Base-by-base conservation (phyloP, 2,888 invertebrate genomes). In the Cynaeus angustus region DNA sequence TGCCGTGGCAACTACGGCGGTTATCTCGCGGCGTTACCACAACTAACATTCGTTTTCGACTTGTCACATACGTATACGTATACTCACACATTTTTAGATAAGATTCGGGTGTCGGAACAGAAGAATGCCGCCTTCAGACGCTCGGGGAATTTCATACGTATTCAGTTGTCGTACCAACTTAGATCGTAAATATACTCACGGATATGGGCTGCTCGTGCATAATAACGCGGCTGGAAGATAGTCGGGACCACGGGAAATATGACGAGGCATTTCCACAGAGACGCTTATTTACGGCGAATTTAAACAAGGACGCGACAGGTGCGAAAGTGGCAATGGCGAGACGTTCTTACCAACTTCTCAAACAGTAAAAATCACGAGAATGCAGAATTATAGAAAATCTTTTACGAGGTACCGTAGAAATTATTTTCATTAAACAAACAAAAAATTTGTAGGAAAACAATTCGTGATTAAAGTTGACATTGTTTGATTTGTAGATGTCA, bases 11-110 rank as follows among this genome's bases (percentile, higher is more conserved):
- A 79, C 82, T 75, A 73, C 41, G 77, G 75, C 75, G 79, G 77
- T 82, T 82, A 81, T 80, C 81, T 81, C 77, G 79, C 82, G 80
- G 33, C 80, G 80, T 81, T 82, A 81, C 82, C 82, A 78, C 80
- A 81, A 81, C 81, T 81, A 80, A 80, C 81, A 81, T 83, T 82
- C 80, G 80, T 81, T 80, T 77, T 79, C 79, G 77, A 81, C 79
- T 80, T 81, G 82, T 82, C 82, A 82, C 82, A 81, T 80, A 76
- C 55, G 77, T 80, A 81, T 78, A 79, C 72, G 75, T 78, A 78
- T 75, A 74, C 71, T 71, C 72, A 71, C 67, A 74, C 76, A 73
- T 79, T 82, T 80, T 74, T 77, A 82, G 81, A 83, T 82, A 82
- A 82, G 81, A 81, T 82, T 81, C 78, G 73, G 76, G 73, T 74